Conservation (phyloP, 2,797 vertebrate species). For the Potorous gilbertii region DNA sequence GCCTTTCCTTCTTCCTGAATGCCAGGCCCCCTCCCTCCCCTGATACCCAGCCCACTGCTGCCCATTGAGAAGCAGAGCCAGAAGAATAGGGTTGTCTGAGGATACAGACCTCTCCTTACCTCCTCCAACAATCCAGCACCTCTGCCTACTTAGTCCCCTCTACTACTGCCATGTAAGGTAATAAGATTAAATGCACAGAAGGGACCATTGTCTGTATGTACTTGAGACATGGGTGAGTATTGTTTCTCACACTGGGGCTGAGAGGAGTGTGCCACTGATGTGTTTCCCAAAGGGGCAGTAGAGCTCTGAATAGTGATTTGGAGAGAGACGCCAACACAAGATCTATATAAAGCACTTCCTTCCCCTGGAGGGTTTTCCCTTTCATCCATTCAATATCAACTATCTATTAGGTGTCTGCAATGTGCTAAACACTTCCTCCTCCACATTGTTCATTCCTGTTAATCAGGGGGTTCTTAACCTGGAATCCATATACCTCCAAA, state of each 20-base stretch:
- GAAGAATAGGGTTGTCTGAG: neutral
- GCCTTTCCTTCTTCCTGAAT: neutral
- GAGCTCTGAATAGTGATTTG: neutral
- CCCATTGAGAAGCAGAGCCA: conserved; percentile 10
- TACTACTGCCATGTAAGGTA: neutral
- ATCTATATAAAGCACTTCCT: neutral
- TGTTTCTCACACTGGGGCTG: neutral
- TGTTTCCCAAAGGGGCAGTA: conserved; percentile 5
- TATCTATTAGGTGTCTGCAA: neutral
- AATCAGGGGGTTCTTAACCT: neutral
- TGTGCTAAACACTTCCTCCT: neutral
- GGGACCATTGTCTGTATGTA: neutral
- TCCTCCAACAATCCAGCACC: neutral
- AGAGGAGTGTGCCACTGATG: too few relatives aligned
- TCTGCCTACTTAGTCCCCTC: neutral
- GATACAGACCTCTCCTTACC: neutral
- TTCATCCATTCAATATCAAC: neutral
- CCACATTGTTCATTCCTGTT: neutral
- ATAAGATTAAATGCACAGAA: neutral
- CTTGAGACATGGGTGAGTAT: neutral
- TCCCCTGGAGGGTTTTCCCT: neutral
- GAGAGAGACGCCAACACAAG: neutral
- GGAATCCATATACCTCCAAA: neutral
- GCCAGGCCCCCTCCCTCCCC: neutral
- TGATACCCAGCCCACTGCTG: neutral